Percentiles rank a stretch among this genome's conserved stretches.
Evolutionary conservation across 2,888 invertebrate species (phyloP).

Genomic region (Sturmia bella): DNA sequence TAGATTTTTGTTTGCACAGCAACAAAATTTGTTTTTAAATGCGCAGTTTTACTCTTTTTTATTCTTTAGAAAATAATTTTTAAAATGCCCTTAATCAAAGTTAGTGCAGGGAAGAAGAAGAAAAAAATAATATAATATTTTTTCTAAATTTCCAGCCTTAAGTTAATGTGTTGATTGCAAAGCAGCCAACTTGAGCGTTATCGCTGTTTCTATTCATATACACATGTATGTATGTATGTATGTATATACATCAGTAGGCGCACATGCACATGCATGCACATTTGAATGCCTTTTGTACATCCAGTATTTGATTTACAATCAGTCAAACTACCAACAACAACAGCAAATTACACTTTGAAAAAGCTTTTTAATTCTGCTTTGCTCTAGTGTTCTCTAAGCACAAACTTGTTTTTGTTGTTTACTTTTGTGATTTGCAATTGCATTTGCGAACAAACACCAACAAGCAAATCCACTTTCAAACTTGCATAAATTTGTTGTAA

Average conservation of each 20-base stretch:
- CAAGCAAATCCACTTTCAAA: slow-evolving; percentile 9
- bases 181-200: not conserved
- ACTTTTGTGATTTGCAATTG: slow-evolving; percentile 5
- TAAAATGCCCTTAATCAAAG: too few relatives aligned
- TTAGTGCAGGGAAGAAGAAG: too few relatives aligned
- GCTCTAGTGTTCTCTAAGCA: slow-evolving; percentile 31
- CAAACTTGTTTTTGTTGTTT: slow-evolving; percentile 39
- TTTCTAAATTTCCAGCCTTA: too few relatives aligned
- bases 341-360: slow-evolving; percentile 41
- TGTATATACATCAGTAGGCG: too few relatives aligned
- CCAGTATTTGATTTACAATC: not conserved
- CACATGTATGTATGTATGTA: too few relatives aligned
- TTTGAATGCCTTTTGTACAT: too few relatives aligned
- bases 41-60: too few relatives aligned
- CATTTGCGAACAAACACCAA: not conserved
- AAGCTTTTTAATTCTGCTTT: slow-evolving; percentile 50
- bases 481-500: not conserved
- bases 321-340: slow-evolving; percentile 11
- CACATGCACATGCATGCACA: too few relatives aligned
- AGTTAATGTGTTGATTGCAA: not conserved
- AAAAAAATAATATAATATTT: too few relatives aligned
- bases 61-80: too few relatives aligned
- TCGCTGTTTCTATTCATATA: not conserved
- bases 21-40: too few relatives aligned
- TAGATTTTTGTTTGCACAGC: too few relatives aligned